A percentile compares a stretch with the other conserved stretches of the same genome.
These are phyloP conservation scores for Archegozetes longisetosus DNA, from an alignment of 1,140 invertebrate species.

Conservation along the genomic window DNA sequence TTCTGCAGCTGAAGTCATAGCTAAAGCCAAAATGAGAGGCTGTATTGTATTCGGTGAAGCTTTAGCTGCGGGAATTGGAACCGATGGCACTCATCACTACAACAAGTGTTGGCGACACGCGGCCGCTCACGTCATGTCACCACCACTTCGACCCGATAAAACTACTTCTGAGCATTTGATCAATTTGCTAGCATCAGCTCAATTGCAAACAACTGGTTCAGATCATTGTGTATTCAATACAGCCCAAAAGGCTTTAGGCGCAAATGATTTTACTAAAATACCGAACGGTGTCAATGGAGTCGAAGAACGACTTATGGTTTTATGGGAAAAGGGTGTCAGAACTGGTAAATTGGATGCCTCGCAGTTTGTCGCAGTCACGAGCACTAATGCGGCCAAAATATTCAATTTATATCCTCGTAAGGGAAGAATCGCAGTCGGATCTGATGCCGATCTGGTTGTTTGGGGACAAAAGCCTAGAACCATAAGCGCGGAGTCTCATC, in stretches of 20 bases:
- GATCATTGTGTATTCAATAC: conserved; percentile 92
- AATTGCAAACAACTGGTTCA: conserved; percentile 78
- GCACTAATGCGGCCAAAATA: conserved; percentile 88
- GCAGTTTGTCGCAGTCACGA: conserved; percentile 90
- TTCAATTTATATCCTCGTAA: conserved; percentile 97
- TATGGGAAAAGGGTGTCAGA: conserved; percentile 96
- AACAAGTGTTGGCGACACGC: conserved; percentile 70
- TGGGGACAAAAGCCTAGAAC: conserved; percentile 76
- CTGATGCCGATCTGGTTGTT: conserved; percentile 93
- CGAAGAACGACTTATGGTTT: conserved; percentile 87
- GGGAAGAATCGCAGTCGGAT: conserved; percentile 76
- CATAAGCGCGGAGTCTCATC: conserved; percentile 84
- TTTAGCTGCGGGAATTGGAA: conserved; percentile 67
- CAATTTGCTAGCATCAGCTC: conserved; percentile 64
- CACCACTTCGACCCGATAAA: conserved; percentile 69
- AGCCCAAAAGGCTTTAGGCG: conserved; percentile 78
- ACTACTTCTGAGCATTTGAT: conserved; percentile 63
- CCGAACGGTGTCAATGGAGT: conserved; percentile 97
- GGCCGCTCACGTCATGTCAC: conserved; percentile 75
- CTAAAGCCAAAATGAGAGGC: conserved; percentile 21
- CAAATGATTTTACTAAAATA: conserved; percentile 85
- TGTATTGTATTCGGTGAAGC: conserved; percentile 69
- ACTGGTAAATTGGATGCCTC: conserved; percentile 76
- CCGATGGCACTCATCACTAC: conserved; percentile 56
- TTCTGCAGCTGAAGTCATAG: conserved; percentile 61